phyloP scores from a whole-genome alignment of 1,140 invertebrate species.

The Cyphomyrmex costatus region DNA sequence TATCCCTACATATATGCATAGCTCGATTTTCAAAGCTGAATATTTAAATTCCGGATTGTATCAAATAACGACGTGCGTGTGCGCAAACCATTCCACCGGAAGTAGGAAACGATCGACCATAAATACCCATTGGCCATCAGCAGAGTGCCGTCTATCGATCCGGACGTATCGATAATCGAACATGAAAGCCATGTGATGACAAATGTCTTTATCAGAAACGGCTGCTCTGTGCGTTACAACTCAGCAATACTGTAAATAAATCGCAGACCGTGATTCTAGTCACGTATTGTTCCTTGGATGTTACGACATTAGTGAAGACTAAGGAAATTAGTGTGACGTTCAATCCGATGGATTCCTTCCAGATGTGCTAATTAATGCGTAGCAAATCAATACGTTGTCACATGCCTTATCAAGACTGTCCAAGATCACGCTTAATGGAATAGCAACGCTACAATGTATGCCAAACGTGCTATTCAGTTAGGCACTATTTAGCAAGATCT shows the following conservation, averaged over 20 bases:
- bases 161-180: slow-evolving; percentile 75
- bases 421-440: slow-evolving; percentile 49
- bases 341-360: slow-evolving; percentile 11
- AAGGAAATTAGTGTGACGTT: slow-evolving; percentile 66
- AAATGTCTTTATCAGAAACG: slow-evolving; percentile 74
- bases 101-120: slow-evolving; percentile 69
- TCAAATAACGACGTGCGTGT: slow-evolving; percentile 17
- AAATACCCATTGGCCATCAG: slow-evolving; percentile 67
- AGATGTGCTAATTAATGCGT: slow-evolving; percentile 42
- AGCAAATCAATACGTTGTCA: slow-evolving; percentile 36
- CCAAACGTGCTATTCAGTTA: slow-evolving; percentile 11
- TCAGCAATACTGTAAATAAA: slow-evolving; percentile 73
- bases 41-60: slow-evolving; percentile 38
- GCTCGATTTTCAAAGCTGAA: background rate
- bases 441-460: slow-evolving; percentile 15
- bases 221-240: slow-evolving; percentile 26
- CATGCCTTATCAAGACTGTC: slow-evolving; percentile 27
- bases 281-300: slow-evolving; percentile 46
- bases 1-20: background rate
- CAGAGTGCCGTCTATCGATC: slow-evolving; percentile 57
- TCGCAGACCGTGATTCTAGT: slow-evolving; percentile 52
- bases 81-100: slow-evolving; percentile 30
- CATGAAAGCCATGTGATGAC: slow-evolving; percentile 68
- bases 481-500: slow-evolving; percentile 3
- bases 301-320: slow-evolving; percentile 34